Conservation (phyloP, 1,140 invertebrate genomes). For the Mamestra configurata region DNA sequence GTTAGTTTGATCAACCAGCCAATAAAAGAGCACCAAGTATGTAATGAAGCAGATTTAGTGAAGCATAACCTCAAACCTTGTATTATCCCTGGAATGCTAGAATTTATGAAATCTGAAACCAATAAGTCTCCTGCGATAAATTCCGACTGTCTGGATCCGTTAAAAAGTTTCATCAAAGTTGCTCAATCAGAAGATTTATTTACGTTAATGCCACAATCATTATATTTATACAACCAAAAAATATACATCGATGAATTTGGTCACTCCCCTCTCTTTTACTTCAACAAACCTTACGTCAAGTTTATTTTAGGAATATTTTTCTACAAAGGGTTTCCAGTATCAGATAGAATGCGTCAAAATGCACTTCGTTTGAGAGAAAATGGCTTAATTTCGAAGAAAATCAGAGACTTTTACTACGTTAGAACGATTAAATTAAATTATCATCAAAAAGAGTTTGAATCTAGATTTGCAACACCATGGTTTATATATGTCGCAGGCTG, state of each 20-base stretch:
- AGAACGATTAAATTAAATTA: slow-evolving; percentile 11
- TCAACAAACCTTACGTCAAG: slow-evolving; percentile 36
- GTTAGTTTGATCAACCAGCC: slow-evolving; percentile 65
- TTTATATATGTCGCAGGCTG: neutral
- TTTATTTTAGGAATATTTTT: slow-evolving; percentile 40
- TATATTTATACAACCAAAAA: neutral
- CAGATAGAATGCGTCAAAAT: slow-evolving; percentile 24
- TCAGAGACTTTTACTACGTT: slow-evolving; percentile 22
- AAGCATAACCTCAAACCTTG: slow-evolving; percentile 63
- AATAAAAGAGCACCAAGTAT: slow-evolving; percentile 60
- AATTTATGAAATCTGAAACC: neutral
- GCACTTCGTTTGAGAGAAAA: slow-evolving; percentile 43
- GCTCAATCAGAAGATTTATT: neutral
- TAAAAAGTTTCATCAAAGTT: neutral
- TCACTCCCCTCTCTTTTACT: neutral
- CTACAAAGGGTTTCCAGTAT: slow-evolving; percentile 50
- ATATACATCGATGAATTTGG: slow-evolving; percentile 13
- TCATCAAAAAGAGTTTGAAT: neutral
- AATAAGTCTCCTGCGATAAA: neutral
- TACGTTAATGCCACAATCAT: neutral
- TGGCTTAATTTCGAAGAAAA: slow-evolving; percentile 42
- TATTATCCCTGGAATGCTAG: slow-evolving; percentile 44
- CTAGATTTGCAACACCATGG: slow-evolving; percentile 9
- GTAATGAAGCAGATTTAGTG: slow-evolving; percentile 56
- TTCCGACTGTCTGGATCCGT: neutral